phyloP scores from a whole-genome alignment of 2,888 invertebrate species.

The Pterostichus madidus region DNA sequence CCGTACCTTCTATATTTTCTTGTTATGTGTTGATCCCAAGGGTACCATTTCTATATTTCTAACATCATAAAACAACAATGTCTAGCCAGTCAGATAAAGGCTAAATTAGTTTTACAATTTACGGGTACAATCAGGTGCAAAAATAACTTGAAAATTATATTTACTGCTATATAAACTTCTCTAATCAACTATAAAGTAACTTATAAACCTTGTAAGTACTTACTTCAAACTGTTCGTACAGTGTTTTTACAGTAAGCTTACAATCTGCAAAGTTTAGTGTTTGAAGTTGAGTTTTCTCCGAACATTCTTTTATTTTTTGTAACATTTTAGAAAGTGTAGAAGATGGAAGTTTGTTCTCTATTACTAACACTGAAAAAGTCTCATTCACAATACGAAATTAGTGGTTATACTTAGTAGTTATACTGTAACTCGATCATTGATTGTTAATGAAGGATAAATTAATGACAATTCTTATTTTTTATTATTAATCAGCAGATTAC shows the following conservation, averaged over 20 bases:
- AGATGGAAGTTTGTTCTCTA: no score
- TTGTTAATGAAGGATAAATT: no score
- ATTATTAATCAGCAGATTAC: no score
- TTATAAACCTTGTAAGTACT: not conserved
- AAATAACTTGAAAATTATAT: not conserved
- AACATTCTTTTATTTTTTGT: no score
- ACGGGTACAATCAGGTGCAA: not conserved
- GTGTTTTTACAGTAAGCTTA: not conserved
- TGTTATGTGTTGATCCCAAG: not conserved
- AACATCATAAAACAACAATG: slow-evolving; percentile 14
- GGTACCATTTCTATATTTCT: not conserved
- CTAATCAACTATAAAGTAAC: not conserved
- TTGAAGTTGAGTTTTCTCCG: no score
- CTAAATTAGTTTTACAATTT: slow-evolving; percentile 19
- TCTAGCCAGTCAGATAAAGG: not conserved
- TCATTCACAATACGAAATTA: no score
- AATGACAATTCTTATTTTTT: no score
- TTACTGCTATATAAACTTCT: not conserved
- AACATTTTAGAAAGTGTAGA: no score
- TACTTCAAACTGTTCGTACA: no score
- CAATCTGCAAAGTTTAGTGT: slow-evolving; percentile 10
- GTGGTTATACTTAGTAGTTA: no score
- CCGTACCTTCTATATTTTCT: slow-evolving; percentile 14
- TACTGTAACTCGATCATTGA: no score
- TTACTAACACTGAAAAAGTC: no score